A percentile compares a stretch with the other conserved stretches of the same genome.
phyloP scores from a whole-genome alignment of 2,888 invertebrate species.

The Sinelater perroti region DNA sequence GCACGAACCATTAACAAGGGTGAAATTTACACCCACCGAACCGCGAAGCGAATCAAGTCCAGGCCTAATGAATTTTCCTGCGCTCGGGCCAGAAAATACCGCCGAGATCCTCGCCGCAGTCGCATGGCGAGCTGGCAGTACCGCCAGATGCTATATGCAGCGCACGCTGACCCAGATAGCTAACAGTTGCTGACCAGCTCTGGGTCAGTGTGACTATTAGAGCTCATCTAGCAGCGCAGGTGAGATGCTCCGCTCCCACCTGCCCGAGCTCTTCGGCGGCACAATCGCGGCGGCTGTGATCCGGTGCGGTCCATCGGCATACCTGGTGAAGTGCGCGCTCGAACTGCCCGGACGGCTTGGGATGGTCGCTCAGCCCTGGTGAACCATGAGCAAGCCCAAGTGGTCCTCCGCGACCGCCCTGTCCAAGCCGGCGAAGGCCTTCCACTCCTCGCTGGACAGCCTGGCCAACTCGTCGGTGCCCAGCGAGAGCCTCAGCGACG shows the following conservation, averaged over 20 bases:
- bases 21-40: no score
- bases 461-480: constrained; percentile 75
- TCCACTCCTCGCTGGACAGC: constrained; percentile 67
- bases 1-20: no score
- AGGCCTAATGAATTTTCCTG: no score
- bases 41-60: no score
- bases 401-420: constrained; percentile 39
- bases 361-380: no score
- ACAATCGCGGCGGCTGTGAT: constrained; percentile 27
- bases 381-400: constrained; percentile 48
- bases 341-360: no score
- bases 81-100: no score
- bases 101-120: no score
- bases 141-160: constrained; percentile 28
- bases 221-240: constrained; percentile 53
- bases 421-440: not conserved
- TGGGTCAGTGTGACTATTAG: constrained; percentile 59
- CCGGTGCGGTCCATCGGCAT: no score
- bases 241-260: constrained; percentile 26
- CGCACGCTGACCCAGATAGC: constrained; percentile 29
- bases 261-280: constrained; percentile 19
- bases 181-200: constrained; percentile 48
- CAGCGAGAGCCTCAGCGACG: constrained; percentile 69
- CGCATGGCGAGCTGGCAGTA: constrained; percentile 16
- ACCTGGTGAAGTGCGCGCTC: no score